Evolutionary conservation across 2,113 vertebrate species (phyloP), one percentile per base, ranked within the genome.

Genomic region (Myotis lucifugus): DNA sequence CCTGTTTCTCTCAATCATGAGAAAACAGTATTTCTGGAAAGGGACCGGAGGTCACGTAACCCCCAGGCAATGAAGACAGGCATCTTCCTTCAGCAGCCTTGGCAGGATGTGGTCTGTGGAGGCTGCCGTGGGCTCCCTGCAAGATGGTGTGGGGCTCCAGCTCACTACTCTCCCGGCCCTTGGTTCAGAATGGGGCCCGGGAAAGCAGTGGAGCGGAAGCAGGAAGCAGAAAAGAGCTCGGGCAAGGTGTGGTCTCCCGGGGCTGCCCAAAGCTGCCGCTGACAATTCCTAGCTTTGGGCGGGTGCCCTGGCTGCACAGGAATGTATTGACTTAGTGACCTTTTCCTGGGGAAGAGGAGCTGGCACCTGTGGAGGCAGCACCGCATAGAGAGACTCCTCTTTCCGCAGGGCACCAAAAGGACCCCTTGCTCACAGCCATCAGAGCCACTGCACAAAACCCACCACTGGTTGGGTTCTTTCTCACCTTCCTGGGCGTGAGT

Each of bases 401-500:
- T 12, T 85, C 56, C 82, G 82, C 21, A 52, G 56, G 37, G 86
- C 48, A 73, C 70, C 25, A 69, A 9, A 76, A 37, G 81, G 78
- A 34, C 32, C 37, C 52, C 37, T 0, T 19, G 46, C 64, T 92
- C 70, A 93, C 46, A 90, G 93, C 37, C 81, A 42, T 56, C 69
- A 56, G 61, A 52, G 32, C 32, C 48, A 91, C 1, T 61, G 78
- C 46, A 90, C 42, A 81, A 88, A 37, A 83, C 23, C 27, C 48
- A 27, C 40, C 85, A 50, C 52, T 56, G 81, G 12, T 84, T 91
- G 87, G 83, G 79, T 95, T 81, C 86, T 88, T 59, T 61, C 23
- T 77, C 50, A 46, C 69, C 34, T 94, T 82, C 59, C 52, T 72
- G 67, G 59, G 84, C 77, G 37, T 93, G 67, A 12, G 73, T 34